Percentiles rank a stretch among this genome's conserved stretches.
Evolutionary conservation across 2,113 vertebrate genomes (phyloP).

Genomic region (Ranitomeya variabilis): DNA sequence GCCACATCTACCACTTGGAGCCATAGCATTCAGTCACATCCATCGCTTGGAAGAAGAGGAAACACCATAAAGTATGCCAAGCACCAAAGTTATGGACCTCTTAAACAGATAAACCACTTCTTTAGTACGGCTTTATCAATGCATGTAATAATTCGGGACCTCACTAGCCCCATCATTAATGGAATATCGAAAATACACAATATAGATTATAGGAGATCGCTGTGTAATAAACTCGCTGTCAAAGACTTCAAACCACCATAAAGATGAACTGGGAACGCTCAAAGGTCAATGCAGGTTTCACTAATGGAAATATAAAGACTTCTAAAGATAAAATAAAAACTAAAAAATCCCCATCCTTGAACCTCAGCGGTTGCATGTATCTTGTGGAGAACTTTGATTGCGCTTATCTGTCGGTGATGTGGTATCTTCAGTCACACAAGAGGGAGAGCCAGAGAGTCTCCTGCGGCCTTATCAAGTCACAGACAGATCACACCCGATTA

Average conservation of each 20-base stretch:
- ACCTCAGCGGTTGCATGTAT: background rate
- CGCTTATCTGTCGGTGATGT: background rate
- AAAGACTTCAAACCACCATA: background rate
- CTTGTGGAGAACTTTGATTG: background rate
- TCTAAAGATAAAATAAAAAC: slow-evolving; percentile 16
- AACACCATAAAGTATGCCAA: no score
- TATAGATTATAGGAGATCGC: background rate
- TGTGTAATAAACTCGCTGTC: background rate
- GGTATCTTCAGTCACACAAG: slow-evolving; percentile 11
- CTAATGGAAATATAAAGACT: background rate
- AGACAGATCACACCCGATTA: background rate
- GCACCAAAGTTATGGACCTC: no score
- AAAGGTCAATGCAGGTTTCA: background rate
- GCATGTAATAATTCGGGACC: no score
- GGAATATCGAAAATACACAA: background rate
- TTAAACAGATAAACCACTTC: no score
- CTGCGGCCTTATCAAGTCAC: background rate
- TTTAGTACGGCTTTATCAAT: no score
- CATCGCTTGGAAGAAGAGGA: no score
- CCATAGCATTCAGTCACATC: no score
- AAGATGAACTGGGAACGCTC: background rate
- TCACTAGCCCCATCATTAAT: background rate
- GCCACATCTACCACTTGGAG: no score
- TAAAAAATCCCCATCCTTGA: background rate
- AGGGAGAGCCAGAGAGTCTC: slow-evolving; percentile 3